phyloP scores from a whole-genome alignment of 64 coral and sea anemone species.

The Montipora foliosa region DNA sequence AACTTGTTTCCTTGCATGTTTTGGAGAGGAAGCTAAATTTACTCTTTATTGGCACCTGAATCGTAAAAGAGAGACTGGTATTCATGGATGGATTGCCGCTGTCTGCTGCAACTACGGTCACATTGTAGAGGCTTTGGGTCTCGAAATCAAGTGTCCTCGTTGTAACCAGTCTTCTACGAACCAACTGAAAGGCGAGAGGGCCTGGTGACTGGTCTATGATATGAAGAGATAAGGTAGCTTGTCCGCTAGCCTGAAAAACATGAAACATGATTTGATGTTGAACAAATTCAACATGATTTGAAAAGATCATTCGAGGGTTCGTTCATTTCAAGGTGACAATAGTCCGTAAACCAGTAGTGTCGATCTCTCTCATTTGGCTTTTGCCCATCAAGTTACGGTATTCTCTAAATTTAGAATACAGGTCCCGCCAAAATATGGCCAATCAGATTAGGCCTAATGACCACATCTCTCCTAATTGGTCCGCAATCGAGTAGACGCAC shows the following conservation, averaged over 20 bases:
- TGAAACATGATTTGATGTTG: neutral
- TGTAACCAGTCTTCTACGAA: neutral
- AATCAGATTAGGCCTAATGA: no score
- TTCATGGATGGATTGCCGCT: conserved; percentile 62
- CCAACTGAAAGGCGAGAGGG: neutral
- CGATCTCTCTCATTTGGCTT: no score
- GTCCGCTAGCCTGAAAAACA: conserved; percentile 4
- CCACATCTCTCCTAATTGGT: no score
- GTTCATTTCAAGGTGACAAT: no score
- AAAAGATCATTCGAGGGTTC: neutral
- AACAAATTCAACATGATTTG: neutral
- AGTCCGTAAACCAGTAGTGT: no score
- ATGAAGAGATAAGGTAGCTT: conserved; percentile 11
- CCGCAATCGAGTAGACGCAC: no score
- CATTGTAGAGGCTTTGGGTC: conserved; percentile 2
- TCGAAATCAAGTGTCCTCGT: conserved; percentile 58
- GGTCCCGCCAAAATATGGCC: no score
- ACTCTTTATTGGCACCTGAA: conserved; percentile 5
- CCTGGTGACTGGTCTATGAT: conserved; percentile 32
- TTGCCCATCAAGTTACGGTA: no score
- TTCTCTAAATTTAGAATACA: no score
- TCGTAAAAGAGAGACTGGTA: conserved; percentile 14
- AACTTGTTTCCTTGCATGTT: neutral
- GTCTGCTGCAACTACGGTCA: conserved; percentile 55
- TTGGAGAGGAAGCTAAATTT: neutral